Base-by-base conservation (phyloP, 35 echinoderm and acorn worm genomes). In the Hemicentrotus pulcherrimus region DNA sequence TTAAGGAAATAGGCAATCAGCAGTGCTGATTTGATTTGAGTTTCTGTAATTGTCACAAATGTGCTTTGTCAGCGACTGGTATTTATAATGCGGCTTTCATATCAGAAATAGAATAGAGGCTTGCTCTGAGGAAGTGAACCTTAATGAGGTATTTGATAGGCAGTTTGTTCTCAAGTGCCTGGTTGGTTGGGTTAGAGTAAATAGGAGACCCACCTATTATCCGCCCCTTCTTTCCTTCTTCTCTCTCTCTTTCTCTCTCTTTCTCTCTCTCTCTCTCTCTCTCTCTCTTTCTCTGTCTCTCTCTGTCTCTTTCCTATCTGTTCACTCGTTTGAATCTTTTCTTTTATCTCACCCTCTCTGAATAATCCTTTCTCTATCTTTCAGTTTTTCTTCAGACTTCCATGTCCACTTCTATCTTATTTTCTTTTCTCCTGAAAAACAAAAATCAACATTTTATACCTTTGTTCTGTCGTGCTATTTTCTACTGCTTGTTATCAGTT, bases 41-140 rank as follows among this genome's bases (percentile, higher is more conserved):
- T 90, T 90, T 90, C 88, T 90, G 12, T 90, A 90, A 90, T 90
- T 90, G 88, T 90, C 19, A 33, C 88, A 90, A 90, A 90, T 90
- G 88, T 90, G 88, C 88, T 90, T 90, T 33, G 88, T 90, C 88
- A 90, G 88, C 65, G 19, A 78, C 65, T 78, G 65, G 65, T 78
- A 78, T 78, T 78, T 78, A 78, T 78, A 78, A 78, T 78, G 28
- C 65, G 28, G 1, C 19, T 78, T 78, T 78, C 65, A 78, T 78
- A 78, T 78, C 65, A 78, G 19, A 78, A 78, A 78, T 78, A 78
- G 65, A 78, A 78, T 78, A 78, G 65, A 78, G 65, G 65, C 65
- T 28, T 78, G 18, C 65, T 78, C 24, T 1, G 7, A 78, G 65
- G 65, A 78, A 78, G 65, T 78, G 19, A 78, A 78, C 65, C 22